phyloP scores from a whole-genome alignment of 1,140 invertebrate species.

The Dreissena rostriformis region DNA sequence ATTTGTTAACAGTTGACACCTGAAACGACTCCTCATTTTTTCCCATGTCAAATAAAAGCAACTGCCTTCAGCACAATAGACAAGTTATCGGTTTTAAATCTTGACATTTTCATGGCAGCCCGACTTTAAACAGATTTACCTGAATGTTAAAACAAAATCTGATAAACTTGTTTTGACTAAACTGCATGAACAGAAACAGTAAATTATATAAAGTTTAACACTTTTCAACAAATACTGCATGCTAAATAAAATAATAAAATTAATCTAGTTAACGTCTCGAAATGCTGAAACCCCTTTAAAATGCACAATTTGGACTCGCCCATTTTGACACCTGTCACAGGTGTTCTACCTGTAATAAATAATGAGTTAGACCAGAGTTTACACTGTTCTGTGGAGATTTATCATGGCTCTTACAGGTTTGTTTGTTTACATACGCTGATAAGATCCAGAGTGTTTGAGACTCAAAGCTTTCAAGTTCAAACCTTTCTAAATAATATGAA shows the following conservation, averaged over 20 bases:
- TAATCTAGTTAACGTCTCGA: neutral
- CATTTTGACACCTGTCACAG: conserved; percentile 48
- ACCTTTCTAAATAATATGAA: no score
- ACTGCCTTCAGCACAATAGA: no score
- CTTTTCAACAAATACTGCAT: neutral
- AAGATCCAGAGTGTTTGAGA: no score
- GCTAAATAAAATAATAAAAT: neutral
- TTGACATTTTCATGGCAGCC: neutral
- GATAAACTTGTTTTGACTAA: neutral
- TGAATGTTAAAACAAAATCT: conserved; percentile 17
- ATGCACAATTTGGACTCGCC: conserved; percentile 22
- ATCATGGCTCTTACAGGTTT: no score
- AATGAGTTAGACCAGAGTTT: conserved; percentile 20
- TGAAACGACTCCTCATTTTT: no score
- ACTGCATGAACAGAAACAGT: conserved; percentile 2
- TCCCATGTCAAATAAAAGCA: no score
- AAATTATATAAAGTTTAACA: conserved; percentile 7
- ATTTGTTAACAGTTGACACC: no score
- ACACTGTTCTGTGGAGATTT: no score
- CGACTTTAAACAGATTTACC: neutral
- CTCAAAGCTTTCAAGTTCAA: no score
- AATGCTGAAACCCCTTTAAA: neutral
- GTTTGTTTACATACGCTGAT: no score
- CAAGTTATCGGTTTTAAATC: no score
- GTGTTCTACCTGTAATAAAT: conserved; percentile 41